These are phyloP conservation scores for Ecdyonurus torrentis DNA, from an alignment of 2,888 invertebrate species.

Conservation along the genomic window DNA sequence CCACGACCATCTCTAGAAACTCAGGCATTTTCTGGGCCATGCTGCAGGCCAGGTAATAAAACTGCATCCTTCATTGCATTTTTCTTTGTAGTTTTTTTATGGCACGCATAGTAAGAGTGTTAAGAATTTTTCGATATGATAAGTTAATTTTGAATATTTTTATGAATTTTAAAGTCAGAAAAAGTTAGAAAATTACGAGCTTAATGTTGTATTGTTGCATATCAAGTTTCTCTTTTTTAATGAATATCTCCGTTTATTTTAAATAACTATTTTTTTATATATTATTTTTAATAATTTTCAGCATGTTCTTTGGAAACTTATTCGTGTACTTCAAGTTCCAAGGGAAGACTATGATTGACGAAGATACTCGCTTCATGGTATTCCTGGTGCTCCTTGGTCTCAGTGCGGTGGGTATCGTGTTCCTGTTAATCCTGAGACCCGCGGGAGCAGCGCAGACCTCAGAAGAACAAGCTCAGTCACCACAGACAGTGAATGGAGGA, in stretches of 20 bases:
- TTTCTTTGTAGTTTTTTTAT: no score
- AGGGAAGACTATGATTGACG: slow-evolving; percentile 55
- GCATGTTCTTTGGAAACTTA: slow-evolving; percentile 87
- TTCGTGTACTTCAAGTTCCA: slow-evolving; percentile 87
- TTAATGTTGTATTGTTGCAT: no score
- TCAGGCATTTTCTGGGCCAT: slow-evolving; percentile 96
- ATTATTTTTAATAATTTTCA: slow-evolving; percentile 31
- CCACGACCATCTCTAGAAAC: slow-evolving; percentile 77
- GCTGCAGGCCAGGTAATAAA: slow-evolving; percentile 72
- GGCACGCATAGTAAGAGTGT: no score
- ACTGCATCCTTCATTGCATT: no score
- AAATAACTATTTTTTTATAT: slow-evolving; percentile 5
- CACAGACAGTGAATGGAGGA: slow-evolving; percentile 29
- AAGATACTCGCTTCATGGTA: slow-evolving; percentile 53
- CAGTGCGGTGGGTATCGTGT: slow-evolving; percentile 48
- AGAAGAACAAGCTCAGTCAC: slow-evolving; percentile 11
- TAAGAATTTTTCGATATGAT: no score
- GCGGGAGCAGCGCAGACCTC: slow-evolving; percentile 19
- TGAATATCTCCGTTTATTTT: not conserved
- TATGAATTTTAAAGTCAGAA: no score
- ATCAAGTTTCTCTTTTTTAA: no score
- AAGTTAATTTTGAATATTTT: no score
- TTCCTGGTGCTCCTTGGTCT: slow-evolving; percentile 57
- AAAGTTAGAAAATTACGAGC: no score
- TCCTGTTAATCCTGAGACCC: slow-evolving; percentile 44